A percentile compares a stretch with the other conserved stretches of the same genome.
Conservation (phyloP, 2,797 vertebrate species). For the Melanotaenia parkinsoni region DNA sequence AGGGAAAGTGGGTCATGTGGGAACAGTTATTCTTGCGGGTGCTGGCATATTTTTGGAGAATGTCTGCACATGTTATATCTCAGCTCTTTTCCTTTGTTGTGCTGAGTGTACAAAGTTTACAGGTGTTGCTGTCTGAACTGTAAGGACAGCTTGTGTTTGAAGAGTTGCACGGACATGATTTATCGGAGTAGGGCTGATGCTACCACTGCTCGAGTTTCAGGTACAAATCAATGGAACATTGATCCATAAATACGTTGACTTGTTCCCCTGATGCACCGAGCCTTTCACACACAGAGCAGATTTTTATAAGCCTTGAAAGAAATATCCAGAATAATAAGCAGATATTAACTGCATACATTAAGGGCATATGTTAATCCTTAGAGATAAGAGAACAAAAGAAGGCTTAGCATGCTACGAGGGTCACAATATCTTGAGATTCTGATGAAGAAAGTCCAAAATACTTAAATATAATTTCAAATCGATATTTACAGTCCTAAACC, state of each 20-base stretch:
- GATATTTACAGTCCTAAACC: constrained; percentile 20
- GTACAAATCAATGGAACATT: constrained; percentile 76
- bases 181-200: constrained; percentile 48
- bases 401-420: constrained; percentile 1
- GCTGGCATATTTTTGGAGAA: constrained; percentile 47
- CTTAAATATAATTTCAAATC: constrained; percentile 5
- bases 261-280: constrained; percentile 51
- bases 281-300: neutral
- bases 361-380: constrained; percentile 31
- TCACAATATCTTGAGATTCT: neutral
- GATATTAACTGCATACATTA: constrained; percentile 28
- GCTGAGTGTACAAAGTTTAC: constrained; percentile 8
- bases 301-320: constrained; percentile 26
- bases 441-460: neutral
- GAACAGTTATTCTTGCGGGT: constrained; percentile 49
- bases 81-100: constrained; percentile 3
- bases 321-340: constrained; percentile 16
- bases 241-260: constrained; percentile 68
- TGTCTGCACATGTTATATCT: constrained; percentile 19
- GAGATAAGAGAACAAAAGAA: constrained; percentile 13
- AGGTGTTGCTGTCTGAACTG: constrained; percentile 7
- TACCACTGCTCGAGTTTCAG: constrained; percentile 72
- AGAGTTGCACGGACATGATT: constrained; percentile 48
- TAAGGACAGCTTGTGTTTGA: constrained; percentile 26
- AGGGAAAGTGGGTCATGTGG: constrained; percentile 60